Percentiles rank a stretch among this genome's conserved stretches.
These are phyloP conservation scores for Dicerorhinus sumatrensis DNA, from an alignment of 2,113 vertebrate genomes.

Conservation along the genomic window DNA sequence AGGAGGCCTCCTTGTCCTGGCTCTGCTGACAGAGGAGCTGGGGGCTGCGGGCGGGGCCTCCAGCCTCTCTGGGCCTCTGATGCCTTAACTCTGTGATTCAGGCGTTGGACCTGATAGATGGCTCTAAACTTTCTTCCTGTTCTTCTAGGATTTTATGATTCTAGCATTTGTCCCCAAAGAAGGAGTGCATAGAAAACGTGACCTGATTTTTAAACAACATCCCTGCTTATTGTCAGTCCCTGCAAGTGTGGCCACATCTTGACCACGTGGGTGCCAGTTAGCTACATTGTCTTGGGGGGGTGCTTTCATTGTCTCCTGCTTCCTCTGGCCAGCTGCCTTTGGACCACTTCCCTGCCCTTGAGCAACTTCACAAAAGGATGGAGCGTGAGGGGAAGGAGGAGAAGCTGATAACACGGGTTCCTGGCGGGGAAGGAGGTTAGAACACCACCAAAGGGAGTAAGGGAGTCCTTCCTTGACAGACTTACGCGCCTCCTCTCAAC, in stretches of 20 bases:
- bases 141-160: neutral
- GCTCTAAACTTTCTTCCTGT: neutral
- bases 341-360: neutral
- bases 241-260: neutral
- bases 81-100: neutral
- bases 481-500: neutral
- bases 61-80: neutral
- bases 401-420: neutral
- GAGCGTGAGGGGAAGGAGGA: neutral
- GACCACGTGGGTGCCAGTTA: neutral
- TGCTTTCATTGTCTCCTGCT: neutral
- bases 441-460: neutral
- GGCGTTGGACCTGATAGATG: no score
- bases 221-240: neutral
- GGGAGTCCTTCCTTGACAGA: no score
- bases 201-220: neutral
- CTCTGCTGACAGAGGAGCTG: neutral
- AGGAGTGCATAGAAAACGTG: neutral
- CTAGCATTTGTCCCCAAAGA: neutral
- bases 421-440: neutral
- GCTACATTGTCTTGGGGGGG: accelerated
- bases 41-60: neutral
- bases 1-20: neutral
- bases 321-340: neutral
- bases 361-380: neutral